Conservation (phyloP, 2,888 invertebrate genomes). For the Dryobotodes eremita region DNA sequence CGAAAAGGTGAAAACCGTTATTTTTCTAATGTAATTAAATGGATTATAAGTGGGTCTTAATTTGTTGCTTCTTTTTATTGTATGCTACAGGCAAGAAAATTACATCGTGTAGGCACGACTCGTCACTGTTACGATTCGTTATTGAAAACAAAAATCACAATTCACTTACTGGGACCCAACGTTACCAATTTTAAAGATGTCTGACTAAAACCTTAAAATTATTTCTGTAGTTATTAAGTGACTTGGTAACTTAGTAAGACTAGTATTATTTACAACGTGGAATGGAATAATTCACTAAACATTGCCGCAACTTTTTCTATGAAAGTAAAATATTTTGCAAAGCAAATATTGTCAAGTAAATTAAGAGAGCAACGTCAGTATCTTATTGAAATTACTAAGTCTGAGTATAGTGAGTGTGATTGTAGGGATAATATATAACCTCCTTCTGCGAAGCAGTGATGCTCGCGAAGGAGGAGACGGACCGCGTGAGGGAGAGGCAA, state of each 20-base stretch:
- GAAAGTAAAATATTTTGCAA: not conserved
- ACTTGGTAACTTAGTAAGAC: not conserved
- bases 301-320: not conserved
- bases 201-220: not conserved
- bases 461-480: no score
- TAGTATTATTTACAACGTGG: not conserved
- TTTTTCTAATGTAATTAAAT: no score
- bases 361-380: not conserved
- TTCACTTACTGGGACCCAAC: not conserved
- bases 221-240: not conserved
- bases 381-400: not conserved
- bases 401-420: not conserved
- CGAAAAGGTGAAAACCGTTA: no score
- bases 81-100: not conserved
- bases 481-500: no score
- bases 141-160: not conserved
- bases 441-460: no score
- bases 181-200: not conserved
- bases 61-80: not conserved
- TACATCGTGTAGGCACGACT: no score
- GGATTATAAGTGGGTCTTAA: not conserved
- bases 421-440: not conserved
- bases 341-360: constrained; percentile 9
- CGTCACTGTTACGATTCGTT: not conserved
- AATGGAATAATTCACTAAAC: not conserved